Conservation (phyloP, 2,888 invertebrate genomes). For the Rutpela maculata region DNA sequence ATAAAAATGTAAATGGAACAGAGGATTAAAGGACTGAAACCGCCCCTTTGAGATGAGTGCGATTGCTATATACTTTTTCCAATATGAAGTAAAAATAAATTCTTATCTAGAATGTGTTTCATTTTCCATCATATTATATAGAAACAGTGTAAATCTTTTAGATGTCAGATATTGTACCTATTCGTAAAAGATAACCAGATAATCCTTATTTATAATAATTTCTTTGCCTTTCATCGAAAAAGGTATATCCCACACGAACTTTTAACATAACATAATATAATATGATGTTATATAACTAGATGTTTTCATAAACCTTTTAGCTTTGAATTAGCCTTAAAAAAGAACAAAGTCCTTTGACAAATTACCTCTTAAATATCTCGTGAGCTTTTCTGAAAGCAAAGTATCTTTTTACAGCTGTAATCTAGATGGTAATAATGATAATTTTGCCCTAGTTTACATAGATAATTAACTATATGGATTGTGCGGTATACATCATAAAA, state of each 20-base stretch:
- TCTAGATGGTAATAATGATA: slow-evolving; percentile 23
- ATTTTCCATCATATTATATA: neutral
- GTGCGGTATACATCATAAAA: slow-evolving; percentile 7
- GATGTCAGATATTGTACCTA: neutral
- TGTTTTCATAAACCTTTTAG: slow-evolving; percentile 14
- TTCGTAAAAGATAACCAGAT: neutral
- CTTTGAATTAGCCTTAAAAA: slow-evolving; percentile 13
- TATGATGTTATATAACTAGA: neutral
- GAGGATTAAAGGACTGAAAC: no score
- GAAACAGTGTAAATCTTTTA: neutral
- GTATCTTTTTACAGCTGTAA: slow-evolving; percentile 19
- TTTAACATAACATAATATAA: neutral
- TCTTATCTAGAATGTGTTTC: neutral
- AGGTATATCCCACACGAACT: neutral
- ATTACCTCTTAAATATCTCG: slow-evolving; percentile 15
- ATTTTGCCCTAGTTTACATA: slow-evolving; percentile 23
- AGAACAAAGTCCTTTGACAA: slow-evolving; percentile 20
- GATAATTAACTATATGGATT: slow-evolving; percentile 13
- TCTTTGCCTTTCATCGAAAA: neutral
- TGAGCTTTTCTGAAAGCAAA: slow-evolving; percentile 19
- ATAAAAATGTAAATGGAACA: no score
- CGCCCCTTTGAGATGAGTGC: no score
- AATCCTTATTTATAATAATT: slow-evolving; percentile 20
- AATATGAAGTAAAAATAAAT: neutral
- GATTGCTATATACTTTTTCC: no score